A percentile compares a stretch with the other conserved stretches of the same genome.
phyloP scores from a whole-genome alignment of 1,140 invertebrate genomes.

The Anadara kagoshimensis region DNA sequence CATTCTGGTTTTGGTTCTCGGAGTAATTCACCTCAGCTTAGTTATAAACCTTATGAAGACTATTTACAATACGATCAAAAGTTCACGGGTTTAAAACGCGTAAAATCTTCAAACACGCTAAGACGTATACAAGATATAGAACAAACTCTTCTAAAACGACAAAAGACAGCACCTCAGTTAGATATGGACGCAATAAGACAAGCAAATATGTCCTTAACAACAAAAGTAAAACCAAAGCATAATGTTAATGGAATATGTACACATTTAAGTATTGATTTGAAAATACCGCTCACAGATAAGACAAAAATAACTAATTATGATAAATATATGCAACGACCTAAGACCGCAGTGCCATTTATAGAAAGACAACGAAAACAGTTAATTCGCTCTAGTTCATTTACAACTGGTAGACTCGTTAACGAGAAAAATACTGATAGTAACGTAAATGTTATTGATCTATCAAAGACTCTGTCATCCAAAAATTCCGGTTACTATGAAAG shows the following conservation, averaged over 20 bases:
- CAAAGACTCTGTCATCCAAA: slow-evolving; percentile 6
- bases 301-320: slow-evolving; percentile 14
- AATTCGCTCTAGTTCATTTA: neutral
- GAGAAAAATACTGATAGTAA: slow-evolving; percentile 2
- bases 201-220: neutral
- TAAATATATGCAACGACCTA: slow-evolving; percentile 12
- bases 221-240: neutral
- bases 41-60: neutral
- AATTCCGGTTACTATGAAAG: slow-evolving; percentile 13
- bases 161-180: slow-evolving; percentile 24
- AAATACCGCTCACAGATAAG: neutral
- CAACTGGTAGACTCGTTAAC: neutral
- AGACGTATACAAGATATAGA: slow-evolving; percentile 20
- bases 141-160: slow-evolving; percentile 11
- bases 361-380: neutral
- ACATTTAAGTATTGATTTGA: slow-evolving; percentile 22
- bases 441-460: slow-evolving; percentile 21
- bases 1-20: neutral
- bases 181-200: slow-evolving; percentile 14
- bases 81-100: neutral
- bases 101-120: slow-evolving; percentile 20
- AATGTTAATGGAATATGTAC: slow-evolving; percentile 13
- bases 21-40: neutral
- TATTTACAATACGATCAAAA: slow-evolving; percentile 6
- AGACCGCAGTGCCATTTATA: slow-evolving; percentile 9